phyloP scores from a whole-genome alignment of 2,113 vertebrate genomes.

The Albula glossodonta region DNA sequence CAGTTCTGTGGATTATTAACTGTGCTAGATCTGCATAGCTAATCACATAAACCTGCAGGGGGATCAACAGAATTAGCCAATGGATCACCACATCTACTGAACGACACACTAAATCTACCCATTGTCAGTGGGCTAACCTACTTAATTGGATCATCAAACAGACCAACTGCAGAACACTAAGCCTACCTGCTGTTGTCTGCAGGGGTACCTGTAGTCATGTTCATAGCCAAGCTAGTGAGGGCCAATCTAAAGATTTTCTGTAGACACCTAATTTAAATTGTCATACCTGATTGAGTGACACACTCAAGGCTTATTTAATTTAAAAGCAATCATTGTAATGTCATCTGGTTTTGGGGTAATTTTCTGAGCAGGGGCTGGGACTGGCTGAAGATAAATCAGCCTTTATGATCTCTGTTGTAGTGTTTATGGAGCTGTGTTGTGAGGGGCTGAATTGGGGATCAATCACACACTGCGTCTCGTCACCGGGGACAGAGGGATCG shows the following conservation, averaged over 20 bases:
- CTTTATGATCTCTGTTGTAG: slow-evolving; percentile 73
- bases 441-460: slow-evolving; percentile 72
- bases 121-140: not conserved
- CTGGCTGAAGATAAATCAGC: slow-evolving; percentile 65
- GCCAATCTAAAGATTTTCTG: slow-evolving; percentile 34
- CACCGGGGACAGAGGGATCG: slow-evolving; percentile 57
- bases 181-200: not conserved
- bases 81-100: not conserved
- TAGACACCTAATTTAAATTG: slow-evolving; percentile 48
- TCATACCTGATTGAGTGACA: slow-evolving; percentile 59
- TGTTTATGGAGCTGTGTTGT: slow-evolving; percentile 67
- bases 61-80: not conserved
- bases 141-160: not conserved
- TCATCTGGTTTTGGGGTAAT: slow-evolving; percentile 73
- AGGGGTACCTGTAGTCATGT: not conserved
- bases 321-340: slow-evolving; percentile 66
- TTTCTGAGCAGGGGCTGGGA: slow-evolving; percentile 61
- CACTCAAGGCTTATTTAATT: slow-evolving; percentile 66
- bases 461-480: slow-evolving; percentile 69
- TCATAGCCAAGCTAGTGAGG: not conserved
- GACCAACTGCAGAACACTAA: not conserved
- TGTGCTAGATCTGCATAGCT: not conserved
- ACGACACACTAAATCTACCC: not conserved
- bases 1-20: not conserved
- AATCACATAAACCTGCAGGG: not conserved